Conservation (phyloP, 2,797 vertebrate genomes). For the Microhierax caerulescens region DNA sequence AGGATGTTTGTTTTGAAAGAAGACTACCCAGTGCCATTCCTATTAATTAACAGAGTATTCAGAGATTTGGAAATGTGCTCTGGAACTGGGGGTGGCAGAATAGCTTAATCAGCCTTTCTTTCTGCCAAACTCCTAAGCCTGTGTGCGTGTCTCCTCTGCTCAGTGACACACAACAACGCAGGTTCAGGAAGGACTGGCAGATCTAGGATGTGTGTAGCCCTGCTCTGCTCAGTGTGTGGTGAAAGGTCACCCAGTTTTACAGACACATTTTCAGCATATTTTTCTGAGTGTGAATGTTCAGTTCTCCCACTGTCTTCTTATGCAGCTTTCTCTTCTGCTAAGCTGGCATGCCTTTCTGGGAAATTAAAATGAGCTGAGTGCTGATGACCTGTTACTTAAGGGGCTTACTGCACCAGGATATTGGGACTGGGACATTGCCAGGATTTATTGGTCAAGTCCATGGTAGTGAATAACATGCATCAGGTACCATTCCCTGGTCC, state of each 20-base stretch:
- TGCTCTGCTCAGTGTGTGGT: background rate
- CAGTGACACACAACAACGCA: background rate
- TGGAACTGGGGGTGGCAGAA: background rate
- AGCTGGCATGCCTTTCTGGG: background rate
- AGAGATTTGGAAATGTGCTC: slow-evolving; percentile 18
- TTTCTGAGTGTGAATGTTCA: background rate
- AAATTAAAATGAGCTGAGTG: background rate
- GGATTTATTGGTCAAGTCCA: background rate
- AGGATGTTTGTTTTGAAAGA: background rate
- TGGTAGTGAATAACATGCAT: background rate
- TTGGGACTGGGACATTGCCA: background rate
- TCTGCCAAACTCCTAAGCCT: background rate
- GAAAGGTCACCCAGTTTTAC: background rate
- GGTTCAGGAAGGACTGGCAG: background rate
- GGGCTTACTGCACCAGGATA: background rate
- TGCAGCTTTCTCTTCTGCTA: background rate
- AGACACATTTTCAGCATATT: background rate
- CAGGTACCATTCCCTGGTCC: background rate
- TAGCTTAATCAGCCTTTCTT: slow-evolving; percentile 6
- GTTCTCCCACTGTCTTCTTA: background rate
- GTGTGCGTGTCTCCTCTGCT: background rate
- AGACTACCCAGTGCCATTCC: background rate
- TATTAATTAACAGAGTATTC: slow-evolving; percentile 24
- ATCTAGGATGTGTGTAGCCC: background rate
- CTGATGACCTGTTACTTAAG: background rate